Evolutionary conservation across 2,797 vertebrate genomes (phyloP).

Genomic region (Meriones psammophilus): DNA sequence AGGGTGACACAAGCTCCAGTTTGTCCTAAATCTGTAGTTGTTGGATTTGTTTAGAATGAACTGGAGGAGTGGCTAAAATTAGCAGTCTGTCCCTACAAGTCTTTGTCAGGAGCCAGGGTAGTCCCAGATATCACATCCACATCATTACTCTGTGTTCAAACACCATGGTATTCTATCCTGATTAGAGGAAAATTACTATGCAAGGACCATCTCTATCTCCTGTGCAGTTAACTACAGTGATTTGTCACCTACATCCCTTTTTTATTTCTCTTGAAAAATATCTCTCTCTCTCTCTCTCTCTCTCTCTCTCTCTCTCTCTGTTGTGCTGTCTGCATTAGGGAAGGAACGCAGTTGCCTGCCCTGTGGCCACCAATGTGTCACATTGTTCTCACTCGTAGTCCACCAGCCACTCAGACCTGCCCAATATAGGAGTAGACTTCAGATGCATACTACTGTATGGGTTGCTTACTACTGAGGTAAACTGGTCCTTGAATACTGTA

Average conservation of each 20-base stretch:
- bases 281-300: too few relatives aligned
- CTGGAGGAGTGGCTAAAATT: background rate
- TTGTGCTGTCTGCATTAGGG: background rate
- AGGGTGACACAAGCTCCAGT: background rate
- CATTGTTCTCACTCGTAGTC: background rate
- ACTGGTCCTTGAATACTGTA: background rate
- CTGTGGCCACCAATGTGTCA: background rate
- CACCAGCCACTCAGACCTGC: background rate
- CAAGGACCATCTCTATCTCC: background rate
- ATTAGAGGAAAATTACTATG: background rate
- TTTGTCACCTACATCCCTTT: background rate
- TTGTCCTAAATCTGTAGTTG: background rate
- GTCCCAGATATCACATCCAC: background rate
- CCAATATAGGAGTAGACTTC: background rate
- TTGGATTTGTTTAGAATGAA: conserved; percentile 2
- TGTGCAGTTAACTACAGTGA: background rate
- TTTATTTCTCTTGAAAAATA: background rate
- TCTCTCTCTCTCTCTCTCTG: background rate
- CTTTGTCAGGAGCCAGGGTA: background rate
- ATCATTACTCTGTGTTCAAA: background rate
- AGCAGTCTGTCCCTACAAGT: background rate
- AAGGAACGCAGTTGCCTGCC: background rate
- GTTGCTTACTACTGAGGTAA: background rate
- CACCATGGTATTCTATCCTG: background rate
- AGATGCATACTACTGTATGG: background rate